Evolutionary conservation across 2,797 vertebrate species (phyloP).

Genomic region (Euthynnus affinis): DNA sequence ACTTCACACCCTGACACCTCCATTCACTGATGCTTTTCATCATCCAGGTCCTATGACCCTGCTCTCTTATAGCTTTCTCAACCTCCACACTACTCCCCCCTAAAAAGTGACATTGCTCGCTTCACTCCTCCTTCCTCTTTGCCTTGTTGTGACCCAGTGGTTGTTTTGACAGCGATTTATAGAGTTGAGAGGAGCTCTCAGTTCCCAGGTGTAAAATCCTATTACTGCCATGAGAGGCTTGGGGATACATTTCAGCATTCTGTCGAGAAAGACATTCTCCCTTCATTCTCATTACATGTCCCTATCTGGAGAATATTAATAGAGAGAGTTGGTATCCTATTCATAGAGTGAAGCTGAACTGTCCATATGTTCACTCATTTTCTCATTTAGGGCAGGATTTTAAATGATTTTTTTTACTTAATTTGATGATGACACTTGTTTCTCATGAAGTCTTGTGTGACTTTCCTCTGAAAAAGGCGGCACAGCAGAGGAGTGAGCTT

Average conservation of each 20-base stretch:
- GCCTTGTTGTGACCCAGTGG: conserved; percentile 67
- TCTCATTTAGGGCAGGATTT: conserved; percentile 20
- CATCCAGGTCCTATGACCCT: conserved; percentile 34
- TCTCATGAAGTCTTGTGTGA: conserved; percentile 4
- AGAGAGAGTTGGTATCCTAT: conserved; percentile 36
- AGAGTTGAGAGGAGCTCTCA: conserved; percentile 70
- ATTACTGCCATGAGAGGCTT: conserved; percentile 73
- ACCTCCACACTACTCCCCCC: conserved; percentile 15
- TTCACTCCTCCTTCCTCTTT: conserved; percentile 51
- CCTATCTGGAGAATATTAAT: conserved; percentile 51
- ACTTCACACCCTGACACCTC: conserved; percentile 52
- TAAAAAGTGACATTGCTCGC: conserved; percentile 38
- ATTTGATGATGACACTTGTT: conserved; percentile 5
- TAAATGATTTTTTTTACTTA: background rate
- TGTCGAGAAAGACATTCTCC: conserved; percentile 64
- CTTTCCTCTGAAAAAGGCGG: conserved; percentile 3
- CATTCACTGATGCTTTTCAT: conserved; percentile 39
- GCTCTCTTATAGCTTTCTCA: conserved; percentile 31
- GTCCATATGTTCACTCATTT: conserved; percentile 25
- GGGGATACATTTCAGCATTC: conserved; percentile 66
- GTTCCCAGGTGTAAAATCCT: conserved; percentile 79
- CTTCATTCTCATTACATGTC: conserved; percentile 58
- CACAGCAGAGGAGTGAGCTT: conserved; percentile 12
- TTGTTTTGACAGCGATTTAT: conserved; percentile 81
- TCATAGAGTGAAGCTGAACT: conserved; percentile 15